phyloP scores from a whole-genome alignment of 2,888 invertebrate species.

The Meiosimyza decipiens region DNA sequence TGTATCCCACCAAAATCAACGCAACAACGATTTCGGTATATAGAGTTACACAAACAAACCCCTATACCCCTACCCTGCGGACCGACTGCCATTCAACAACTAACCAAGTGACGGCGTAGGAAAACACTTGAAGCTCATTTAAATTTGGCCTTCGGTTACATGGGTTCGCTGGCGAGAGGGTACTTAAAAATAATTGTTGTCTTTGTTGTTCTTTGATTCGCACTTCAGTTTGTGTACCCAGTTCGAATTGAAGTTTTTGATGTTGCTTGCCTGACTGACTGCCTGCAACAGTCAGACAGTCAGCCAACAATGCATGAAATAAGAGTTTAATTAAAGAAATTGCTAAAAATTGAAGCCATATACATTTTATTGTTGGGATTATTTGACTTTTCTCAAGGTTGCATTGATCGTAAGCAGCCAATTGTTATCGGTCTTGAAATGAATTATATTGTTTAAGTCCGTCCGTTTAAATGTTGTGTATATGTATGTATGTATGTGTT shows the following conservation, averaged over 20 bases:
- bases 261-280: not conserved
- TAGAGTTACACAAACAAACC: not conserved
- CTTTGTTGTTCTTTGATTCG: slow-evolving; percentile 22
- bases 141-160: slow-evolving; percentile 30
- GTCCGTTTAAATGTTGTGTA: no score
- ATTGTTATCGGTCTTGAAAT: no score
- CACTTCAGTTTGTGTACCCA: not conserved
- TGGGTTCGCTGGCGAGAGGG: slow-evolving; percentile 6
- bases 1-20: slow-evolving; percentile 8
- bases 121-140: slow-evolving; percentile 33
- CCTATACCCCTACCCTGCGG: not conserved
- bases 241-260: not conserved
- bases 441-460: no score
- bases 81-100: not conserved
- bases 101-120: slow-evolving; percentile 1
- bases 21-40: not conserved
- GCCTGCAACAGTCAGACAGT: not conserved
- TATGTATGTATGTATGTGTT: no score
- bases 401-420: slow-evolving; percentile 27
- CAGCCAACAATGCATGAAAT: slow-evolving; percentile 52
- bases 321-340: slow-evolving; percentile 60
- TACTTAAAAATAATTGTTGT: slow-evolving; percentile 29
- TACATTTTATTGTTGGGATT: slow-evolving; percentile 42
- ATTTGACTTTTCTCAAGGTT: slow-evolving; percentile 40
- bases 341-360: slow-evolving; percentile 44